Base-by-base conservation (phyloP, 2,113 vertebrate genomes). In the Panthera leo region DNA sequence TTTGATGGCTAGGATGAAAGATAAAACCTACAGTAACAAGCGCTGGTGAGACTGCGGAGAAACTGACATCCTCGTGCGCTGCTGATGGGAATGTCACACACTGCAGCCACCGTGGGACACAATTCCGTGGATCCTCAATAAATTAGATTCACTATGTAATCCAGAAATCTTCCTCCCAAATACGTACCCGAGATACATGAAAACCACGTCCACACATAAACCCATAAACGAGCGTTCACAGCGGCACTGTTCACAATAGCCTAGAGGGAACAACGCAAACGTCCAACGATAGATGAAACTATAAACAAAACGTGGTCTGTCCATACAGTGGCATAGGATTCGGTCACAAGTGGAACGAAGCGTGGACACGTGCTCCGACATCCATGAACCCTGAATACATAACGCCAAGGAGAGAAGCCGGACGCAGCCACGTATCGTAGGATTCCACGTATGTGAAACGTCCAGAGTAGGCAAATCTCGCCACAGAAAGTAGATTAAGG, bases 291-390 rank as follows among this genome's bases (percentile, higher is more conserved):
- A 14, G 55, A 27, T 1, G 15, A 73, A 16, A 1, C 27, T 31
- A n/a, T 2, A 13, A 71, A 67, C 29, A 18, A 31, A 25, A 48
- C 0, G 16, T 2, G n/a, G 34, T 19, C 4, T 5, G 2, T 45
- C 39, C 19, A 8, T 0, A 58, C 12, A 13, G 27, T 0, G 13
- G 70, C 65, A 4, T 19, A 45, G 11, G 61, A 42, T 4, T 51
- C 1, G 0, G 39, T 29, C 42, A 4, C 55, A 19, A 71, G 53
- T 14, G 8, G 65, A 15, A 18, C 2, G 2, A 51, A 25, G n/a
- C 1, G 2, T 4, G 6, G 31, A 27, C 0, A 3, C 31, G 1
- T 4, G 61, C 18, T 16, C 58, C 21, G 9, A 19, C 2, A 3
- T 0, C 39, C 58, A 25, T 0, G 12, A 16, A 39, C 14, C 82